Conservation (phyloP, 2,797 vertebrate species). For the Scolopax rusticola region DNA sequence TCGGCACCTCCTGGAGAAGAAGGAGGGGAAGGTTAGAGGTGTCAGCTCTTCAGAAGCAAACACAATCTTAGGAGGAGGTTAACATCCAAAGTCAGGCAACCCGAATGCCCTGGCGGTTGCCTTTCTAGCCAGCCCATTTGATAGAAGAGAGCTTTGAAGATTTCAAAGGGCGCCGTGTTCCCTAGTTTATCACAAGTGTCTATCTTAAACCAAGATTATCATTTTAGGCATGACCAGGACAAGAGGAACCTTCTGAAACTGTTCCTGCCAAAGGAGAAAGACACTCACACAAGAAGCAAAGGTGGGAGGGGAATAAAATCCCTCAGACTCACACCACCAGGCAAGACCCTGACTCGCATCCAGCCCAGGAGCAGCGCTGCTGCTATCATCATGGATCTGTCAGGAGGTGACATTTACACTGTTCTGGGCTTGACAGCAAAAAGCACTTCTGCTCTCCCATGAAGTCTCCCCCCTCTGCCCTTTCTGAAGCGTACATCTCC, state of each 20-base stretch:
- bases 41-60: background rate
- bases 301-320: background rate
- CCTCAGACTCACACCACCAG: background rate
- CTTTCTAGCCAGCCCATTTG: background rate
- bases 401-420: constrained; percentile 44
- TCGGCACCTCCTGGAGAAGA: background rate
- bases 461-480: background rate
- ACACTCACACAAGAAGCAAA: background rate
- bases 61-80: background rate
- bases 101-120: background rate
- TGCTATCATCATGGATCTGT: constrained; percentile 32
- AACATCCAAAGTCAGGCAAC: accelerated
- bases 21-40: background rate
- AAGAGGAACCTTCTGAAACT: constrained; percentile 6
- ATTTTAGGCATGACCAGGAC: constrained; percentile 55
- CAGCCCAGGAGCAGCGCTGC: background rate
- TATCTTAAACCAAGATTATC: constrained; percentile 65
- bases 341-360: background rate
- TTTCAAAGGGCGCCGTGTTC: constrained; percentile 23
- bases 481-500: background rate
- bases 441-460: constrained; percentile 40
- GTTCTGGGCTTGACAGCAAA: constrained; percentile 29
- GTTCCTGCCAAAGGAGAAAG: constrained; percentile 3
- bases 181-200: constrained; percentile 56
- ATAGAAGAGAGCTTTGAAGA: constrained; percentile 52